Percentiles rank a stretch among this genome's conserved stretches.
These are phyloP conservation scores for Cyphomyrus plagiostoma DNA, from an alignment of 2,113 vertebrate species.

Conservation along the genomic window DNA sequence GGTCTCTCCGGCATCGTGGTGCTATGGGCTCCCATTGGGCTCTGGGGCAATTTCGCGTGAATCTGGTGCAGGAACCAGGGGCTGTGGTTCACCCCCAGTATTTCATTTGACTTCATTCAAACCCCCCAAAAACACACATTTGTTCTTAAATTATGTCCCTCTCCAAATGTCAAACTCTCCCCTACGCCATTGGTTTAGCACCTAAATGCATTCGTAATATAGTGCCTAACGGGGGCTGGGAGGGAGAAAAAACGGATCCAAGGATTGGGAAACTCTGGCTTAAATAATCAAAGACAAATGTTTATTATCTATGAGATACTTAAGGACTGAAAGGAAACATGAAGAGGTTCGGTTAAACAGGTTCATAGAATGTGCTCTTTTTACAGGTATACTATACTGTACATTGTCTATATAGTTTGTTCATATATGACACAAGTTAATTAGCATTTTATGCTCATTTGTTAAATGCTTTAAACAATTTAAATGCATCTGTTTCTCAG, in stretches of 20 bases:
- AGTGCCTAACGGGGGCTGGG: neutral
- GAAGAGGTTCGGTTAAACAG: constrained; percentile 66
- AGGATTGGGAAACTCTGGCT: neutral
- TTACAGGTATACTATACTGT: constrained; percentile 49
- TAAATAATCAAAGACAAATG: constrained; percentile 61
- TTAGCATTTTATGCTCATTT: constrained; percentile 43
- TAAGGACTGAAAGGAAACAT: constrained; percentile 69
- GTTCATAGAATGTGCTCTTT: constrained; percentile 66
- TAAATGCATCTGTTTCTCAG: neutral
- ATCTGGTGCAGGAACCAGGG: neutral
- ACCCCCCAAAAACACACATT: neutral
- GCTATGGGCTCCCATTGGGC: constrained; percentile 68
- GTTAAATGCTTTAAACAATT: constrained; percentile 5
- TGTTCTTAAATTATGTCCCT: neutral
- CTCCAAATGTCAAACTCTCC: neutral
- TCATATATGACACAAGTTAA: constrained; percentile 31
- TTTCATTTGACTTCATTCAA: neutral
- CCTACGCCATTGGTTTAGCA: neutral
- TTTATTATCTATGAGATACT: constrained; percentile 74
- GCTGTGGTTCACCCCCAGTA: neutral
- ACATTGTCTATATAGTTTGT: neutral
- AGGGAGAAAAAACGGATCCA: neutral
- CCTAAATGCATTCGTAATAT: neutral
- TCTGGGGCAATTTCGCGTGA: constrained; percentile 65
- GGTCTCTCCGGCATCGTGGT: constrained; percentile 70